Evolutionary conservation across 2,888 invertebrate genomes (phyloP).

Genomic region (Parnassius mnemosyne): DNA sequence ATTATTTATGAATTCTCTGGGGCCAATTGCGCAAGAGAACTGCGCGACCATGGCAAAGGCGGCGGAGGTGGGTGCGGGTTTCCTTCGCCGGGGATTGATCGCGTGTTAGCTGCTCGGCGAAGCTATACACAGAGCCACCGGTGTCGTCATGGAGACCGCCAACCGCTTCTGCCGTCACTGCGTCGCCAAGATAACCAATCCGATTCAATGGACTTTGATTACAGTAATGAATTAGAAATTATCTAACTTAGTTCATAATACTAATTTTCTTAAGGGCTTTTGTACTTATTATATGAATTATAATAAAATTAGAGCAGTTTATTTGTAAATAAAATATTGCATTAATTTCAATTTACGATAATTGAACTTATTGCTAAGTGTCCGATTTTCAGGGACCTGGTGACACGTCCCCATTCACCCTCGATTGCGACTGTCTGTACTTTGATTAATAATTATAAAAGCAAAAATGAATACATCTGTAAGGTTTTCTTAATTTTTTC

Average conservation of each 20-base stretch:
- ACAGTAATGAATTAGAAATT: constrained; percentile 8
- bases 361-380: too few species aligned
- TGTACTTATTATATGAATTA: too few species aligned
- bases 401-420: too few species aligned
- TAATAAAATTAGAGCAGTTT: too few species aligned
- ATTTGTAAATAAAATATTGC: too few species aligned
- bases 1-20: constrained; percentile 11
- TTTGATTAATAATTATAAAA: too few species aligned
- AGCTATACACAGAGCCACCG: constrained; percentile 53
- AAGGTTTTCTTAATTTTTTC: too few species aligned
- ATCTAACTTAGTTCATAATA: not conserved
- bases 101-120: constrained; percentile 43
- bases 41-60: constrained; percentile 41
- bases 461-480: too few species aligned
- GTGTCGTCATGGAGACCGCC: constrained; percentile 72
- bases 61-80: constrained; percentile 45
- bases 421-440: too few species aligned
- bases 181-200: constrained; percentile 49
- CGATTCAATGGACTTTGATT: constrained; percentile 39
- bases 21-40: constrained; percentile 40
- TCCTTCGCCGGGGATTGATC: constrained; percentile 69
- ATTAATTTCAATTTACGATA: too few species aligned
- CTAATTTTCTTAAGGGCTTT: not conserved
- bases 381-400: too few species aligned
- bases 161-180: constrained; percentile 57